Base-by-base conservation (phyloP, 2,888 invertebrate species). In the Linnaemya tessellans region DNA sequence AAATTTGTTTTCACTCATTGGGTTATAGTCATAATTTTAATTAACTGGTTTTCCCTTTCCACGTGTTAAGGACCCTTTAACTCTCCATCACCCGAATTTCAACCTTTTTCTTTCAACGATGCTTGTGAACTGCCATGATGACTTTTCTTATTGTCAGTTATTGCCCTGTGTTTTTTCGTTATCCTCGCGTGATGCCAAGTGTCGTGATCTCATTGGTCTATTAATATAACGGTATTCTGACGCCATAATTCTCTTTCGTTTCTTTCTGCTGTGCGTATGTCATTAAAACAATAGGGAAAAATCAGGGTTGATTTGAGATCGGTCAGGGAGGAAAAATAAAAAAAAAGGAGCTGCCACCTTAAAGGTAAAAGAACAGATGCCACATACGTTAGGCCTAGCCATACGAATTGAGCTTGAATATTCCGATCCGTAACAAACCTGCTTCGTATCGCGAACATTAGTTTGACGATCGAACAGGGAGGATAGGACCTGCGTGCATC, bases 391-490 rank as follows among this genome's bases (percentile, higher is more conserved):
- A 38, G 38, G 4, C 9, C 1, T 9, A 8, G 4, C 9, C 1
- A 8, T 38, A 9, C 38, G n/a, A 46, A 46, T 15, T 5, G n/a
- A n/a, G 5, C 15, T 1, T 5, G 15, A n/a, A 46, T 15, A 15
- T n/a, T 15, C 46, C 46, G 15, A 41, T 43, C 22, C 64, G 41
- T 64, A 64, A 43, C 18, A 51, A 54, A 38, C 41, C 54, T 54
- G 38, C 35, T 54, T 60, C 60, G 38, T 11, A 60, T 60, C 18
- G 22, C 22, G 11, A 4, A 10, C 13, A 10, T 22, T 18, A 35
- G n/a, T 10, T 9, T 10, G 13, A 18, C 35, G 60, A 60, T 10
- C 38, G 60, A 60, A 60, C 60, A 38, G 60, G 60, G 9, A 60
- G 60, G 35, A 35, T 10, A 1, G 54, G 5, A 7, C 38, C 38